Evolutionary conservation across 2,113 vertebrate genomes (phyloP).

Genomic region (Ellobius talpinus): DNA sequence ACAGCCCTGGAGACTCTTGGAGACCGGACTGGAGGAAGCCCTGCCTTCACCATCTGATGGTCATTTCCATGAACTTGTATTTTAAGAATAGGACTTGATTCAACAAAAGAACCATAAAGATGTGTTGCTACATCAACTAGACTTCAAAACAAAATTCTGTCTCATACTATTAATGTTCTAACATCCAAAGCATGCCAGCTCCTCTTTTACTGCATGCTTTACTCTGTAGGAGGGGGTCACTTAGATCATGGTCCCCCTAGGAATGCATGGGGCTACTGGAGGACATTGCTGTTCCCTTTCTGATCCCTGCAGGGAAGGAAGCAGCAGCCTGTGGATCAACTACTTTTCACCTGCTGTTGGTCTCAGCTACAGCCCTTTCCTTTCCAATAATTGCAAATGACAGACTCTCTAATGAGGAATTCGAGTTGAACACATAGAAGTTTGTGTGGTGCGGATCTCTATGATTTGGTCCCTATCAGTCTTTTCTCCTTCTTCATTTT

Average conservation of each 20-base stretch:
- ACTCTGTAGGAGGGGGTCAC: not conserved
- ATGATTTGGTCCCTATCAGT: not conserved
- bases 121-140: not conserved
- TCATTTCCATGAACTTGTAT: not conserved
- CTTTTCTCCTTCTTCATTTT: not conserved
- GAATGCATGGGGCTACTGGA: not conserved
- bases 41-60: not conserved
- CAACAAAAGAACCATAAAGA: not conserved
- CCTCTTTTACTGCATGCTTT: slow-evolving; percentile 24
- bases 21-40: not conserved
- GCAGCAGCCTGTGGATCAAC: slow-evolving; percentile 63
- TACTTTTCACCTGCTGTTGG: slow-evolving; percentile 50
- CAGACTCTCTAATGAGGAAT: slow-evolving; percentile 50
- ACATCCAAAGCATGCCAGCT: slow-evolving; percentile 18
- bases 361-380: slow-evolving; percentile 69
- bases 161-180: not conserved
- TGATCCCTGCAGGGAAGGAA: slow-evolving; percentile 72
- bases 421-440: not conserved
- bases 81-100: slow-evolving; percentile 50
- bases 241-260: slow-evolving; percentile 43
- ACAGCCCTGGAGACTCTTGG: not conserved
- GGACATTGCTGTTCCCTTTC: not conserved
- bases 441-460: slow-evolving; percentile 29
- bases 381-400: slow-evolving; percentile 65
- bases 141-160: slow-evolving; percentile 25